Evolutionary conservation across 2,113 vertebrate species (phyloP).

Genomic region (Ptilorrhoa leucosticta): DNA sequence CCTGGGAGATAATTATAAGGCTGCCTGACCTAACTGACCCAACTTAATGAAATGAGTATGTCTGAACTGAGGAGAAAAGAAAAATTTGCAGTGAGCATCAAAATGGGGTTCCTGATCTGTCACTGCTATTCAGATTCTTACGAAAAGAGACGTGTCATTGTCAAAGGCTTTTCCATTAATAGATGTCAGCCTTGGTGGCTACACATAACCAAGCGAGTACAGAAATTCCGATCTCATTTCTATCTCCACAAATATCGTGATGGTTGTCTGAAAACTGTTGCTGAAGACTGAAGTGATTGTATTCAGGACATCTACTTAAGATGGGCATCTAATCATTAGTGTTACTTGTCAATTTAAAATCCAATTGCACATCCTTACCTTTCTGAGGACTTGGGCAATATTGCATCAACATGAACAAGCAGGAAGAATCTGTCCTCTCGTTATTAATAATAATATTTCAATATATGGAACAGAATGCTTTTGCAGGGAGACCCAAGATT

Average conservation of each 20-base stretch:
- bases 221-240: background rate
- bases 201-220: background rate
- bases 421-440: background rate
- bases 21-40: slow-evolving; percentile 39
- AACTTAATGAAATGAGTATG: background rate
- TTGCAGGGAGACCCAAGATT: background rate
- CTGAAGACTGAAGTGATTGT: background rate
- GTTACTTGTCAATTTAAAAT: background rate
- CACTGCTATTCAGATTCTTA: slow-evolving; percentile 27
- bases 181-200: background rate
- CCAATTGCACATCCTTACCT: background rate
- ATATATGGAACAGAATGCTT: background rate
- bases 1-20: slow-evolving; percentile 45
- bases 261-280: background rate
- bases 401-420: background rate
- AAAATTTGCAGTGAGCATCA: slow-evolving; percentile 40
- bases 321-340: background rate
- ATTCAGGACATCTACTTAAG: background rate
- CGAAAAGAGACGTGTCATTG: background rate
- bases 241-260: background rate
- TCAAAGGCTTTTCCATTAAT: slow-evolving; percentile 47
- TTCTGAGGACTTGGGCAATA: background rate
- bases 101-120: slow-evolving; percentile 53
- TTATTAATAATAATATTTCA: background rate
- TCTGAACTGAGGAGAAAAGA: slow-evolving; percentile 27